Base-by-base conservation (phyloP, 2,113 vertebrate species). In the Paracanthobrama guichenoti region DNA sequence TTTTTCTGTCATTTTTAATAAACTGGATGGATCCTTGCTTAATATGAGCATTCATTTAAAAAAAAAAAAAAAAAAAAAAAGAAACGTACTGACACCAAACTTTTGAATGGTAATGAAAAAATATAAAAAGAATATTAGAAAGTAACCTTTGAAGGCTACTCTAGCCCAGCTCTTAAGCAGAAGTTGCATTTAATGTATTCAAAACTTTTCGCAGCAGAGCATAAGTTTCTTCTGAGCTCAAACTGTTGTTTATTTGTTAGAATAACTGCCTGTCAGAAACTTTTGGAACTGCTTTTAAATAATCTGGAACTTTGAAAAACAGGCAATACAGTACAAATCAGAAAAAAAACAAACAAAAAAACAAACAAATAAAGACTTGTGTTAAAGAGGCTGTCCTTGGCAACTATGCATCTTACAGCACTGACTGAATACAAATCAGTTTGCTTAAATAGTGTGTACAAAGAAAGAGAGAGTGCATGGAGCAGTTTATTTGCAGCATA, bases 351-450 rank as follows among this genome's bases (percentile, higher is more conserved):
- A 5, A 46, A 72, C 1, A 48, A 24, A 4, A 26, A 0, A 9
- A 24, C 0, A 39, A 6, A 31, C 3, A 26, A 48, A 48, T n/a
- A 14, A 42, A 76, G 48, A 18, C 26, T 55, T 39, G 18, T 57
- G 74, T 55, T n/a, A 57, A 22, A 6, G 74, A 76, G 50, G 48
- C 16, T 35, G 50, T 76, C 26, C 50, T 31, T 73, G 42, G n/a
- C 42, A 73, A 48, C 20, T 22, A 44, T 39, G 50, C 50, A 76
- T 2, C 50, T 31, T 22, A 39, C 24, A 75, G 48, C 28, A 57
- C 48, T 76, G 2, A 39, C 48, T 76, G 24, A 76, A 76, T 76
- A 76, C n/a, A 57, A 57, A 55, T 76, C 74, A 76, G 26, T 18
- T 76, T 28, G 46, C 74, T 76, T 76, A 4, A 57, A 55, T 55